A percentile compares a stretch with the other conserved stretches of the same genome.
Evolutionary conservation across 1,140 invertebrate genomes (phyloP).

Genomic region (Pogonomyrmex barbatus): DNA sequence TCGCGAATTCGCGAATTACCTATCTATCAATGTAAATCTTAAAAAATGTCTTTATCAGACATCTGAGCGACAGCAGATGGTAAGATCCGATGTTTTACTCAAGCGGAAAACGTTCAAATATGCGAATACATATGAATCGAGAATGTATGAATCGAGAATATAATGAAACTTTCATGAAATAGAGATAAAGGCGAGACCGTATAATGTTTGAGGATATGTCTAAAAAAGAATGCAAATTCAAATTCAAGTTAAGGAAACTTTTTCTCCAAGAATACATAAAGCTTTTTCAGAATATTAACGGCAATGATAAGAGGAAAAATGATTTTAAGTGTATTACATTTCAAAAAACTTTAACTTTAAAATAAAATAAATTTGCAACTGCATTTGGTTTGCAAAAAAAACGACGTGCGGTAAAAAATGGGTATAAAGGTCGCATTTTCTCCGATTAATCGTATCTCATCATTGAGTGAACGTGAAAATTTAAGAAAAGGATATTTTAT

Average conservation of each 20-base stretch:
- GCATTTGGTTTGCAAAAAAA: background rate
- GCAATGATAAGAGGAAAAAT: background rate
- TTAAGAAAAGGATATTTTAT: slow-evolving; percentile 82
- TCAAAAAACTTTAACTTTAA: background rate
- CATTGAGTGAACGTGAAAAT: slow-evolving; percentile 6
- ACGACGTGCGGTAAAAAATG: background rate
- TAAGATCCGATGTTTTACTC: background rate
- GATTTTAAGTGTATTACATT: background rate
- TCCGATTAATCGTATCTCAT: background rate
- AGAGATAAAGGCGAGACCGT: background rate
- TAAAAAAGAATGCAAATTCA: slow-evolving; percentile 10
- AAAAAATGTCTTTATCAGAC: background rate
- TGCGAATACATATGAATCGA: slow-evolving; percentile 5
- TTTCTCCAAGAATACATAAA: background rate
- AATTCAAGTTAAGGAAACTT: background rate
- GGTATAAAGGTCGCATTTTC: background rate
- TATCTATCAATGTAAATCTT: background rate
- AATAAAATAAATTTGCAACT: background rate
- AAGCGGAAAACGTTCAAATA: slow-evolving; percentile 18
- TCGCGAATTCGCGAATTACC: background rate
- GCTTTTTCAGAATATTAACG: background rate
- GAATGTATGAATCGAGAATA: slow-evolving; percentile 13
- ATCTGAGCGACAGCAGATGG: background rate
- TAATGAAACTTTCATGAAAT: slow-evolving; percentile 38
- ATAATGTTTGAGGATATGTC: background rate